These are phyloP conservation scores for Pogonocherus hispidulus DNA, from an alignment of 2,888 invertebrate species.

Conservation along the genomic window DNA sequence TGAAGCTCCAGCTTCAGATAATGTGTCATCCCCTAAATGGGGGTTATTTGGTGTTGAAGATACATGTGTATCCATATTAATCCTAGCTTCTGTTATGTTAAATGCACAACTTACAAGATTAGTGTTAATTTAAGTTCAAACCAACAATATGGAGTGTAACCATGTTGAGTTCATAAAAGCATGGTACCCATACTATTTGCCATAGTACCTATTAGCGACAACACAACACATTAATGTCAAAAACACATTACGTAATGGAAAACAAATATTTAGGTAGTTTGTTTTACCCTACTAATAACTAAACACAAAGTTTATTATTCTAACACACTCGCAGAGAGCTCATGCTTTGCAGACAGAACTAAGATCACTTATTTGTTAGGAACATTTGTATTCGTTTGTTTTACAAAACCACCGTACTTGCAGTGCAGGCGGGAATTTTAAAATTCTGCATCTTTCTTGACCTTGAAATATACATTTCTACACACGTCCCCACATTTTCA, in stretches of 20 bases:
- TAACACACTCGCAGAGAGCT: slow-evolving; percentile 37
- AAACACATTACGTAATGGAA: slow-evolving; percentile 46
- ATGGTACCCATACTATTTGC: slow-evolving; percentile 61
- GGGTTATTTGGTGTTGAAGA: slow-evolving; percentile 55
- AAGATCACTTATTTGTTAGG: slow-evolving; percentile 20
- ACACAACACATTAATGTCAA: slow-evolving; percentile 48
- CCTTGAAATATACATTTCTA: neutral
- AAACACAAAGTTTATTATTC: slow-evolving; percentile 40
- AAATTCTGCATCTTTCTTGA: neutral
- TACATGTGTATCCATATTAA: slow-evolving; percentile 62
- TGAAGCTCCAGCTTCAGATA: slow-evolving; percentile 73
- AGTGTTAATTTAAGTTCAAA: slow-evolving; percentile 52
- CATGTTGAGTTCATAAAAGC: slow-evolving; percentile 68
- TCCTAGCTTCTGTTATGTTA: slow-evolving; percentile 43
- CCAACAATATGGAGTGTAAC: slow-evolving; percentile 68
- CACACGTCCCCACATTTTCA: neutral
- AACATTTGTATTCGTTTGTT: slow-evolving; percentile 20
- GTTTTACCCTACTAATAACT: slow-evolving; percentile 22
- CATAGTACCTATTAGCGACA: slow-evolving; percentile 44
- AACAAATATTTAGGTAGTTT: slow-evolving; percentile 33
- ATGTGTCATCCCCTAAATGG: slow-evolving; percentile 57
- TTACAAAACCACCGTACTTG: slow-evolving; percentile 4
- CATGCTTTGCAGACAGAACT: slow-evolving; percentile 23
- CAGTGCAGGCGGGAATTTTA: neutral
- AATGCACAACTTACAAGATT: slow-evolving; percentile 48